Conservation (phyloP, 2,888 invertebrate genomes). For the Pandemis corylana region DNA sequence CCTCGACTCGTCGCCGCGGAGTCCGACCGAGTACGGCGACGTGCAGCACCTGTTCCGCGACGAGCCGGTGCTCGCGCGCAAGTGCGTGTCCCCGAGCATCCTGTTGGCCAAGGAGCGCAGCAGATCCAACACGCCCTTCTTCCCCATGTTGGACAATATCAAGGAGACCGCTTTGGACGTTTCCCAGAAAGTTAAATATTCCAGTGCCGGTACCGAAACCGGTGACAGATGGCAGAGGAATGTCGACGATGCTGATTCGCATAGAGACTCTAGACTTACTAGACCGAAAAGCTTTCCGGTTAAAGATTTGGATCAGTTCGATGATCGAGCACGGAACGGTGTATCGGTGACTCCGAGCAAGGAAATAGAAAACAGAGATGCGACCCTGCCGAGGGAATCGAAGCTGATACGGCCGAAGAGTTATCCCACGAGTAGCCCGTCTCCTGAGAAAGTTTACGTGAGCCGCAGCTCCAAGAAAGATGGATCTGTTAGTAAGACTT, state of each 20-base stretch:
- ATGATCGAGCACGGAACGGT: slow-evolving; percentile 57
- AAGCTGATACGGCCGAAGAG: slow-evolving; percentile 85
- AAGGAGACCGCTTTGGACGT: slow-evolving; percentile 72
- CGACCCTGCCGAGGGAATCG: slow-evolving; percentile 65
- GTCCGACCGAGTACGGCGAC: slow-evolving; percentile 59
- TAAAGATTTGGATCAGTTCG: slow-evolving; percentile 67
- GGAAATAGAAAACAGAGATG: slow-evolving; percentile 59
- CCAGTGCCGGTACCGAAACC: slow-evolving; percentile 50
- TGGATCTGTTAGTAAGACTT: slow-evolving; percentile 53
- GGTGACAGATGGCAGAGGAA: slow-evolving; percentile 55
- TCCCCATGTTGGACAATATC: slow-evolving; percentile 81
- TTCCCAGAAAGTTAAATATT: slow-evolving; percentile 50
- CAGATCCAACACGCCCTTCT: slow-evolving; percentile 79
- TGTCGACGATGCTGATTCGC: slow-evolving; percentile 58
- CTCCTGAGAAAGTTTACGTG: slow-evolving; percentile 73
- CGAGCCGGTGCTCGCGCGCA: slow-evolving; percentile 57
- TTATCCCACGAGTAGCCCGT: slow-evolving; percentile 82
- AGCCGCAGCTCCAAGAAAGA: slow-evolving; percentile 63
- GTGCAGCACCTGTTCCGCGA: slow-evolving; percentile 57
- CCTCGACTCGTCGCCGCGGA: slow-evolving; percentile 62
- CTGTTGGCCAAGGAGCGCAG: slow-evolving; percentile 72
- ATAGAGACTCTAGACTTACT: slow-evolving; percentile 74
- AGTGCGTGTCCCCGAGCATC: slow-evolving; percentile 70
- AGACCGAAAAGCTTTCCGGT: slow-evolving; percentile 86
- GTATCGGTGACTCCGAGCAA: slow-evolving; percentile 54